Percentiles rank a stretch among this genome's conserved stretches.
Conservation (phyloP, 2,888 invertebrate genomes). For the Hedychridium roseum region DNA sequence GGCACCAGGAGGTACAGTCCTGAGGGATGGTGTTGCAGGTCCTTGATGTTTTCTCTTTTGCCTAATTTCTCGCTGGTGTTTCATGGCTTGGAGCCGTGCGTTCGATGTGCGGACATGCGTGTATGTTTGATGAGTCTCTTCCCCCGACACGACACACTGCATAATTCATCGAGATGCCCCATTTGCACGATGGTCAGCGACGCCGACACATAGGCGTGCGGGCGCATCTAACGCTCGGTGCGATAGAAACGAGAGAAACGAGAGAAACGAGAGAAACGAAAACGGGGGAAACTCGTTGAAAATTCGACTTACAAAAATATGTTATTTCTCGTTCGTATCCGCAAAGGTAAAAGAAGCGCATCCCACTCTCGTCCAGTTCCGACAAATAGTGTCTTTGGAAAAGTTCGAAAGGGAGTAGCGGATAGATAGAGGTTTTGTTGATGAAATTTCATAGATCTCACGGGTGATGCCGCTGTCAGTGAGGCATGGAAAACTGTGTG, state of each 20-base stretch:
- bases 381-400: too few relatives aligned
- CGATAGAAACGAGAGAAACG: constrained; percentile 18
- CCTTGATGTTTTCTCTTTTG: background rate
- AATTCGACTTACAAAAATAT: too few relatives aligned
- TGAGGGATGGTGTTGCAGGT: constrained; percentile 9
- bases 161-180: constrained; percentile 38
- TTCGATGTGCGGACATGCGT: constrained; percentile 24
- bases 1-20: constrained; percentile 1
- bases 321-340: too few relatives aligned
- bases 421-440: too few relatives aligned
- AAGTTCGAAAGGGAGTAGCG: too few relatives aligned
- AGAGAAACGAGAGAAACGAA: background rate
- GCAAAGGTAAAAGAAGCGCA: too few relatives aligned
- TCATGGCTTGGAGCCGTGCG: constrained; percentile 3
- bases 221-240: too few relatives aligned
- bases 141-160: constrained; percentile 39
- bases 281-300: background rate
- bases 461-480: too few relatives aligned
- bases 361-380: too few relatives aligned
- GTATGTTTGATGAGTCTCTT: constrained; percentile 41
- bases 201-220: too few relatives aligned
- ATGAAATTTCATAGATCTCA: too few relatives aligned
- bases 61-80: constrained; percentile 1
- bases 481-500: too few relatives aligned
- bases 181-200: constrained; percentile 32